A percentile compares a stretch with the other conserved stretches of the same genome.
Evolutionary conservation across 2,797 vertebrate species (phyloP).

Genomic region (Discoglossus pictus): DNA sequence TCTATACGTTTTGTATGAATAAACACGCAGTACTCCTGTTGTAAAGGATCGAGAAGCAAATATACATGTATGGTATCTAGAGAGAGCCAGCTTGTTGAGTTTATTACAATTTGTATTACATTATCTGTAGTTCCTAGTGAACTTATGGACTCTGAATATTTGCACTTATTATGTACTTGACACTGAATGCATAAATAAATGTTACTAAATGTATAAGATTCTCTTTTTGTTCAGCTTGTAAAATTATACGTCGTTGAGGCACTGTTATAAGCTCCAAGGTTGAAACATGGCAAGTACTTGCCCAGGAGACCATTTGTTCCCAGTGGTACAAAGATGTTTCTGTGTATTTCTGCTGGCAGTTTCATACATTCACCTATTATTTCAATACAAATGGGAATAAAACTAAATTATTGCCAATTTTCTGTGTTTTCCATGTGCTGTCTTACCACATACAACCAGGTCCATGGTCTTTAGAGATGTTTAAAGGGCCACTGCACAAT

Average conservation of each 20-base stretch:
- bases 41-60: slow-evolving; percentile 86
- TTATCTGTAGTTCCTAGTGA: slow-evolving; percentile 91
- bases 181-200: slow-evolving; percentile 98
- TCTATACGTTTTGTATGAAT: slow-evolving; percentile 95
- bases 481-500: no score
- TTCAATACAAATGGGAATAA: slow-evolving; percentile 38
- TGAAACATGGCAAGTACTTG: background rate
- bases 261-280: background rate
- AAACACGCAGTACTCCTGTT: slow-evolving; percentile 85
- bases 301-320: background rate
- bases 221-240: slow-evolving; percentile 55
- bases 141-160: slow-evolving; percentile 97
- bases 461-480: no score
- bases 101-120: slow-evolving; percentile 95
- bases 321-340: background rate
- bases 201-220: slow-evolving; percentile 86
- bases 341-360: background rate
- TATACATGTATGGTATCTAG: slow-evolving; percentile 88
- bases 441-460: background rate
- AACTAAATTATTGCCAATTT: slow-evolving; percentile 24
- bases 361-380: slow-evolving; percentile 22
- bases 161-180: slow-evolving; percentile 97
- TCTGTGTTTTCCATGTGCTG: slow-evolving; percentile 20
- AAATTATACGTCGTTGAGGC: slow-evolving; percentile 1
- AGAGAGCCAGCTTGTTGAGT: slow-evolving; percentile 86